Evolutionary conservation across 2,888 invertebrate genomes (phyloP).

Genomic region (Deroplatys truncata): DNA sequence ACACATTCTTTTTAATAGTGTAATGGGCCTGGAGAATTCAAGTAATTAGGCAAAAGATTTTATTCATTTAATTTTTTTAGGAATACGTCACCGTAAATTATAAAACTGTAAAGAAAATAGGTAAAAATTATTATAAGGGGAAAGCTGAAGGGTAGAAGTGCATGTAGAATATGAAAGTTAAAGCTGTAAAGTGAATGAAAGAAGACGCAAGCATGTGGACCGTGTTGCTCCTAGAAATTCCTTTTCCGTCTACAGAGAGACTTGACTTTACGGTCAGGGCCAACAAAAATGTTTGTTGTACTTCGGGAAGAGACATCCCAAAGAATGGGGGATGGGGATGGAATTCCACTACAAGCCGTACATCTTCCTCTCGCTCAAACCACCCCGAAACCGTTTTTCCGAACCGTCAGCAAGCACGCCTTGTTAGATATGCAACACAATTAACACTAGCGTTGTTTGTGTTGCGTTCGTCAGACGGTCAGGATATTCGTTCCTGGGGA

Average conservation of each 20-base stretch:
- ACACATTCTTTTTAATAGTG: too few relatives aligned
- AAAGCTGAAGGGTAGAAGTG: too few relatives aligned
- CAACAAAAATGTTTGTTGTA: neutral
- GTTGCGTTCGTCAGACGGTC: neutral
- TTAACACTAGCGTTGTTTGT: constrained; percentile 18
- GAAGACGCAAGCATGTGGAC: too few relatives aligned
- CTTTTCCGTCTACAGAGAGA: neutral
- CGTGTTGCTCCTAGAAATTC: neutral
- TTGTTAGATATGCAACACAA: constrained; percentile 24
- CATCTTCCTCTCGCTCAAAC: neutral
- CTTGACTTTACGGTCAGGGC: neutral
- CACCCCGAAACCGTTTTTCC: neutral
- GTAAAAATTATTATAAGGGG: too few relatives aligned
- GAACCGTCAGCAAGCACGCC: neutral
- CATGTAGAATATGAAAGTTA: too few relatives aligned
- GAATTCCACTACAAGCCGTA: neutral
- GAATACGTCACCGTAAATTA: too few relatives aligned
- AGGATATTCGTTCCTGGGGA: neutral
- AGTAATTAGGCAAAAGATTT: too few relatives aligned
- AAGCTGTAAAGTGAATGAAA: too few relatives aligned
- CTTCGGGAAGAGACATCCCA: neutral
- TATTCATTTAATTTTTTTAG: too few relatives aligned
- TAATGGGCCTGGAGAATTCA: too few relatives aligned
- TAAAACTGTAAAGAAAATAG: too few relatives aligned
- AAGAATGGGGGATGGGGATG: neutral